Base-by-base conservation (phyloP, 2,113 vertebrate species). In the Tachuris rubrigastra region DNA sequence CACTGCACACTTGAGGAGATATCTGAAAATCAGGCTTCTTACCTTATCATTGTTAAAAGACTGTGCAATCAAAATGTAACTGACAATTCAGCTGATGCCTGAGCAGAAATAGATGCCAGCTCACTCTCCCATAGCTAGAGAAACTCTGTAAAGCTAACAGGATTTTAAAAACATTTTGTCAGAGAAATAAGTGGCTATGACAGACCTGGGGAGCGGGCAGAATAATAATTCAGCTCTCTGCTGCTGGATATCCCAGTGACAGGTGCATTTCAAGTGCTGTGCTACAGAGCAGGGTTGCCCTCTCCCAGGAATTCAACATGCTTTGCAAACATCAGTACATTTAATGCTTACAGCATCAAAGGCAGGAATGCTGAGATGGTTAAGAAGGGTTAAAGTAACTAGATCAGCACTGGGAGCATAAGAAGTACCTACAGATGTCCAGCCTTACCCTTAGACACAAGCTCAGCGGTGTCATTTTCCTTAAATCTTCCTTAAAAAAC, bases 151-250 rank as follows among this genome's bases (percentile, higher is more conserved):
- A 62, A 90, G 92, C 95, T 97, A 95, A 97, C 94, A 83, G 90
- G 92, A 94, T 94, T 96, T 94, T 58, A 94, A 95, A 92, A 97
- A 97, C 91, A 95, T 93, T 97, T 96, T 97, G 97, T 97, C 97
- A 96, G 96, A 67, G 76, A 91, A 97, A 88, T 90, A 94, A 97
- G 94, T 95, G 94, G 84, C 91, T 94, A 75, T 95, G 96, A 96
- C 96, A 97, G 95, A 95, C 24, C 67, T 33, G 62, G 86, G 91
- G 92, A 94, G 53, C 3, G 20, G 88, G 94, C 93, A 95, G 92
- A 95, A 95, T 91, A 59, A 90, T 33, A 93, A 96, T 55, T 20
- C 91, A 87, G 93, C 83, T 93, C 59, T 87, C 76, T 75, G 52
- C 87, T 23, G 74, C 81, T 53, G 84, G 87, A 16, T 58, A 89